Evolutionary conservation across 2,797 vertebrate species (phyloP), one percentile per base, ranked within the genome.

Genomic region (Chromobotia macracanthus): DNA sequence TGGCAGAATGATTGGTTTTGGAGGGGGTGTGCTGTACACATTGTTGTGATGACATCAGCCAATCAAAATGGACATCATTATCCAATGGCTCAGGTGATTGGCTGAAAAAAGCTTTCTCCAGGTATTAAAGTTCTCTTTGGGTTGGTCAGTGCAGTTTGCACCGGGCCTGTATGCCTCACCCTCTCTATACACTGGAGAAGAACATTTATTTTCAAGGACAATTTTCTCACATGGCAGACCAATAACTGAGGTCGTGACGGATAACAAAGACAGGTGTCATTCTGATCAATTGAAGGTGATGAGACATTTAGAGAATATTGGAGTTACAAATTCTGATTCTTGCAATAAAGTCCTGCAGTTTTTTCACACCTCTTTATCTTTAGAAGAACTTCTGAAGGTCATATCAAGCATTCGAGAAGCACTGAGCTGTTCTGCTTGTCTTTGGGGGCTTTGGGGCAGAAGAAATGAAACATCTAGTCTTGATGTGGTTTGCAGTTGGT

Each of bases 211-310:
- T 31, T 71, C 71, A 55, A 46, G 18, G 83, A 81, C 77, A 72
- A 81, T 58, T 35, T 13, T 41, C 77, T 70, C 60, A 23, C 70
- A 25, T 74, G 51, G 50, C 72, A 51, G 72, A 73, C 48, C 71
- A 78, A 71, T 86, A 78, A 74, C 44, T 69, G 73, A 76, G 44
- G 66, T 9, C 31, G 53, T 66, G 9, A 8, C 64, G 44, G 72
- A 69, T 70, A 67, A 67, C 75, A 64, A 69, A 79, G 63, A 74
- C 63, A 75, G 55, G 66, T 82, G 83, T 63, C 77, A 67, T 67
- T 78, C 68, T 50, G 25, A 81, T 65, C 56, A 50, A 64, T 10
- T 58, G 50, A 25, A 19, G 46, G 53, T 64, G 51, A 35, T 13
- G 1, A 31, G 53, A 38, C 60, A 38, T 82, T 73, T 75, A 72